A percentile compares a stretch with the other conserved stretches of the same genome.
Conservation (phyloP, 1,140 invertebrate genomes). For the Nixonia krombeini region DNA sequence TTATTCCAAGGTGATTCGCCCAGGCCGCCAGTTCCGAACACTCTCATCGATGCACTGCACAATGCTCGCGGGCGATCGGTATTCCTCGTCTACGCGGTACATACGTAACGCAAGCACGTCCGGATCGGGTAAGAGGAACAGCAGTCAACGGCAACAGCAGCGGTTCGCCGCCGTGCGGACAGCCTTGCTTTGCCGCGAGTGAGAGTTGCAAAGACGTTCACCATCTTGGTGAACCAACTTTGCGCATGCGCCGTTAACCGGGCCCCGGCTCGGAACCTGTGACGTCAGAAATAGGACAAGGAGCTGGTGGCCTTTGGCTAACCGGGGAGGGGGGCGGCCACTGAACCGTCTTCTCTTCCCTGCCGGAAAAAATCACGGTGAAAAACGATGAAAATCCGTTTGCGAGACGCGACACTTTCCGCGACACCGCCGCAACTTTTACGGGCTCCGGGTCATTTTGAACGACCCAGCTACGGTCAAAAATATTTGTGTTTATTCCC, state of each 20-base stretch:
- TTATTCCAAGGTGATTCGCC: not conserved
- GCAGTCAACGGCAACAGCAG: slow-evolving; percentile 26
- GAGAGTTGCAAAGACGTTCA: slow-evolving; percentile 64
- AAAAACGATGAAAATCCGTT: too few species aligned
- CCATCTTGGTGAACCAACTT: slow-evolving; percentile 61
- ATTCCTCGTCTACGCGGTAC: not conserved
- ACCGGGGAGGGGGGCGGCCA: slow-evolving; percentile 49
- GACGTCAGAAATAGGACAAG: slow-evolving; percentile 69
- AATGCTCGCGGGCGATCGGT: too few species aligned
- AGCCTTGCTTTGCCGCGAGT: slow-evolving; percentile 59
- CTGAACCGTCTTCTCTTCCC: slow-evolving; percentile 57
- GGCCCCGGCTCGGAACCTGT: slow-evolving; percentile 40
- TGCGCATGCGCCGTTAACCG: slow-evolving; percentile 57
- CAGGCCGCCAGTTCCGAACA: slow-evolving; percentile 18
- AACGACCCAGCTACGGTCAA: too few species aligned
- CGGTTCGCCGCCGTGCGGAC: slow-evolving; percentile 48
- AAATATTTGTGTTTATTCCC: too few species aligned
- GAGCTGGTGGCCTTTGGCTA: slow-evolving; percentile 52
- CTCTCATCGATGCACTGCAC: slow-evolving; percentile 29
- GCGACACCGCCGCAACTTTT: too few species aligned
- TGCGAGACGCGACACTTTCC: too few species aligned
- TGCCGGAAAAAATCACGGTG: too few species aligned
- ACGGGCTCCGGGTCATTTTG: too few species aligned
- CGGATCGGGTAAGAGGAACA: slow-evolving; percentile 3
- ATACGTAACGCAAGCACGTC: too few species aligned